Conservation (phyloP, 2,113 vertebrate species). For the Spheniscus mendiculus region DNA sequence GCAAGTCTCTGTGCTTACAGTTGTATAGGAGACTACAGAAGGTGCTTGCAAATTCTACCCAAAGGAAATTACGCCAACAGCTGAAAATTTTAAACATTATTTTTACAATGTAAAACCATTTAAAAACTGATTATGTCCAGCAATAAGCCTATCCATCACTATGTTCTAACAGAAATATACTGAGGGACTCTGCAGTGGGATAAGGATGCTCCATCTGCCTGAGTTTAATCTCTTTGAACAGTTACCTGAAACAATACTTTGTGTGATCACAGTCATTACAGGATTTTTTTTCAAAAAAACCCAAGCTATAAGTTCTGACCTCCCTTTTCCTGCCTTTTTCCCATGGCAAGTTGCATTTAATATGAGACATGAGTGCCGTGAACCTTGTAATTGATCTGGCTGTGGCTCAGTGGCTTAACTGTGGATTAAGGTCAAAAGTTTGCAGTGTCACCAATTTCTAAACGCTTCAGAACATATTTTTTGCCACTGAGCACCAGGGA, state of each 20-base stretch:
- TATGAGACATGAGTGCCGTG: fast-evolving
- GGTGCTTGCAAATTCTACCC: too few relatives aligned
- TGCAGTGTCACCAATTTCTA: background rate
- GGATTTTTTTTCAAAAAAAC: background rate
- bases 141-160: background rate
- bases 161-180: background rate
- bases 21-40: background rate
- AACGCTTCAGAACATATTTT: background rate
- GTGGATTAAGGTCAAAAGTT: background rate
- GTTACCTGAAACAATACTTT: background rate
- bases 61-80: background rate
- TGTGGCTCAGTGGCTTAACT: background rate
- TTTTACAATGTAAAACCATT: background rate
- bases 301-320: background rate
- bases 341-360: background rate
- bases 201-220: background rate
- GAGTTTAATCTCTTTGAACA: background rate
- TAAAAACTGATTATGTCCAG: background rate
- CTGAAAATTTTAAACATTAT: background rate
- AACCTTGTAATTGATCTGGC: background rate
- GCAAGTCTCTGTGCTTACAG: background rate
- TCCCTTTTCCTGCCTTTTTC: background rate
- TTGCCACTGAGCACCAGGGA: background rate
- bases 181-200: background rate
- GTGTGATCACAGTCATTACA: background rate